Evolutionary conservation across 1,140 invertebrate species (phyloP).

Genomic region (Drosophila lowei): DNA sequence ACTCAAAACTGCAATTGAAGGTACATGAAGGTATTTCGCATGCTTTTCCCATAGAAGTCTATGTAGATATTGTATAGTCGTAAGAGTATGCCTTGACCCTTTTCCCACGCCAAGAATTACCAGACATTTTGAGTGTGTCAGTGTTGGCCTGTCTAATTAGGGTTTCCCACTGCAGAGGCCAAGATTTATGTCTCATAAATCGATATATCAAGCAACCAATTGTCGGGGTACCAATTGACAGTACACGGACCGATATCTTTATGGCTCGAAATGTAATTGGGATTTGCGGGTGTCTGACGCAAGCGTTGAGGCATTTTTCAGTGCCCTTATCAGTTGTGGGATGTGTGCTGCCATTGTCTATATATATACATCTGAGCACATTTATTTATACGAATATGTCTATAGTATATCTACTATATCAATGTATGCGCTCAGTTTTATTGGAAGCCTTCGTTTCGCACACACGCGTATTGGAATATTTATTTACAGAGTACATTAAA

Average conservation of each 20-base stretch:
- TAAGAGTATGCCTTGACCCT: no score
- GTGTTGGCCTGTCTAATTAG: conserved; percentile 3
- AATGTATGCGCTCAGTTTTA: conserved; percentile 8
- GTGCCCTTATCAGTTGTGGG: conserved; percentile 48
- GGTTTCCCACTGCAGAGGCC: conserved; percentile 1
- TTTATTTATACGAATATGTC: neutral
- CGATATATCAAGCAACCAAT: conserved; percentile 18
- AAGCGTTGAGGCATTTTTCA: conserved; percentile 63
- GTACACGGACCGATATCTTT: conserved; percentile 27
- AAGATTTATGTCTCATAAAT: neutral
- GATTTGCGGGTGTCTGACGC: conserved; percentile 57
- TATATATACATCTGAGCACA: conserved; percentile 19
- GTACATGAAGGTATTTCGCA: no score
- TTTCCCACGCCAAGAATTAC: no score
- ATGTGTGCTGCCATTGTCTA: conserved; percentile 27
- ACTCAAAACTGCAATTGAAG: no score
- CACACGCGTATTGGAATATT: conserved; percentile 2
- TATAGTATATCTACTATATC: neutral
- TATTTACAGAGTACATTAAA: conserved; percentile 61
- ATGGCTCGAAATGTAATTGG: conserved; percentile 50
- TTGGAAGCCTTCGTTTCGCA: conserved; percentile 21
- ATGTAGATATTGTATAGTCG: no score
- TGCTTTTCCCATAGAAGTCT: no score
- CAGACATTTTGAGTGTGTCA: no score
- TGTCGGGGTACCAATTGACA: neutral